These are phyloP conservation scores for Geotrypetes seraphini DNA, from an alignment of 2,797 vertebrate genomes.

Conservation along the genomic window DNA sequence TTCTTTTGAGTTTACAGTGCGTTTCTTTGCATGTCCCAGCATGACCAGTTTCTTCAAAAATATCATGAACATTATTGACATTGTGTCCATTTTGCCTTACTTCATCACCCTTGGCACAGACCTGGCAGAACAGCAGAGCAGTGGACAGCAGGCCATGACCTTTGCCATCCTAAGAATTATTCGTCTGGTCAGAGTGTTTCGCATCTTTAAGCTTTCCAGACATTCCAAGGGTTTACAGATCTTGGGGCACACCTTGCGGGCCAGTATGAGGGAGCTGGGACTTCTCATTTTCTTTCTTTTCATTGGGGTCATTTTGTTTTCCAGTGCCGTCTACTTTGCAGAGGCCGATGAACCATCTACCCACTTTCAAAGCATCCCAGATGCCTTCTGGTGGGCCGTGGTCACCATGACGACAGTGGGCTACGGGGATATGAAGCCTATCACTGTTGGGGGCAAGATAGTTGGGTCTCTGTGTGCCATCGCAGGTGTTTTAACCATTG, in stretches of 20 bases:
- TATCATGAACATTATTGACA: slow-evolving; percentile 97
- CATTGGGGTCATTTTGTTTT: slow-evolving; percentile 96
- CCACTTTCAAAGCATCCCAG: slow-evolving; percentile 96
- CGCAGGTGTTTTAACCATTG: slow-evolving; percentile 93
- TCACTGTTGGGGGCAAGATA: slow-evolving; percentile 95
- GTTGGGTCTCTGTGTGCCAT: slow-evolving; percentile 97
- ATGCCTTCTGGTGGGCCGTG: slow-evolving; percentile 98
- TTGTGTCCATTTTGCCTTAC: slow-evolving; percentile 98
- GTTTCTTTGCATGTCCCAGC: slow-evolving; percentile 92
- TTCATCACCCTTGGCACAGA: slow-evolving; percentile 97
- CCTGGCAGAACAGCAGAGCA: slow-evolving; percentile 77
- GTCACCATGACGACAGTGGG: slow-evolving; percentile 98
- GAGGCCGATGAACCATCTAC: slow-evolving; percentile 91
- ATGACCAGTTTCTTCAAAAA: slow-evolving; percentile 92
- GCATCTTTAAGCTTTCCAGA: slow-evolving; percentile 95
- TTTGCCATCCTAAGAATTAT: slow-evolving; percentile 97
- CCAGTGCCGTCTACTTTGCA: slow-evolving; percentile 95
- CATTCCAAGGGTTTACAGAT: slow-evolving; percentile 98
- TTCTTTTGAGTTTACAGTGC: slow-evolving; percentile 92
- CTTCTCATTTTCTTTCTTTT: slow-evolving; percentile 97
- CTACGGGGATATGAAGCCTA: slow-evolving; percentile 98
- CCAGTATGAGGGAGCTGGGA: slow-evolving; percentile 95
- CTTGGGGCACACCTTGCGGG: slow-evolving; percentile 89
- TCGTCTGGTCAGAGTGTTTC: slow-evolving; percentile 89
- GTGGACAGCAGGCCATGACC: slow-evolving; percentile 79